Evolutionary conservation across 2,888 invertebrate genomes (phyloP).

Genomic region (Drosophila koepferae): DNA sequence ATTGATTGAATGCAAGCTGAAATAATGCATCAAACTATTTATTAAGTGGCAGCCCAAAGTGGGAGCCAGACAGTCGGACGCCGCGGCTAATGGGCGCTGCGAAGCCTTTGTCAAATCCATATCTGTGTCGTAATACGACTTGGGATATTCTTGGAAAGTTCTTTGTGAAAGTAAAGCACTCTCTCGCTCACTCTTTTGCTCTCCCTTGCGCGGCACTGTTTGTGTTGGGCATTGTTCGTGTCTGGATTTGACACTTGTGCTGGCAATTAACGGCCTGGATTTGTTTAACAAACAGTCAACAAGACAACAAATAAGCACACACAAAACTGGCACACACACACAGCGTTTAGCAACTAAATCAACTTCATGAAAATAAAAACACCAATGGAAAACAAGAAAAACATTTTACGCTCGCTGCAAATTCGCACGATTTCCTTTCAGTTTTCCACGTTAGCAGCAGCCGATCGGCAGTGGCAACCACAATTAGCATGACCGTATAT

Average conservation of each 20-base stretch:
- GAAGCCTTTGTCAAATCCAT: slow-evolving; percentile 21
- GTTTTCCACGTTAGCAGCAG: slow-evolving; percentile 30
- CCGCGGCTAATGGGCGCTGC: slow-evolving; percentile 52
- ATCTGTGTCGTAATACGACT: slow-evolving; percentile 42
- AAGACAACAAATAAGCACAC: slow-evolving; percentile 59
- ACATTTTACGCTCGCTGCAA: slow-evolving; percentile 62
- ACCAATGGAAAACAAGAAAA: slow-evolving; percentile 63
- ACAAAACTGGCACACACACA: slow-evolving; percentile 45
- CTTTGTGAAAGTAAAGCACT: slow-evolving; percentile 25
- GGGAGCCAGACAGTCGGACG: slow-evolving; percentile 68
- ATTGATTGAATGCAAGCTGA: slow-evolving; percentile 73
- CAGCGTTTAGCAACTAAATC: slow-evolving; percentile 70
- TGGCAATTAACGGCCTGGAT: slow-evolving; percentile 74
- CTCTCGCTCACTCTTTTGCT: background rate
- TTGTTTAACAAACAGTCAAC: slow-evolving; percentile 76
- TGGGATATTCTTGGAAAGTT: slow-evolving; percentile 39
- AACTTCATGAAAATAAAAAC: slow-evolving; percentile 30
- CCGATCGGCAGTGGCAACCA: slow-evolving; percentile 44
- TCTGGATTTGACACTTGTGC: slow-evolving; percentile 62
- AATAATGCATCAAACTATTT: slow-evolving; percentile 75
- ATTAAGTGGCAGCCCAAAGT: slow-evolving; percentile 72
- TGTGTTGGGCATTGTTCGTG: slow-evolving; percentile 5
- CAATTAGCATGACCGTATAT: slow-evolving; percentile 70
- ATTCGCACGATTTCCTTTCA: slow-evolving; percentile 69
- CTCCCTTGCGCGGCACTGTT: slow-evolving; percentile 3